A percentile compares a stretch with the other conserved stretches of the same genome.
Conservation (phyloP, 2,888 invertebrate species). For the Tyria jacobaeae region DNA sequence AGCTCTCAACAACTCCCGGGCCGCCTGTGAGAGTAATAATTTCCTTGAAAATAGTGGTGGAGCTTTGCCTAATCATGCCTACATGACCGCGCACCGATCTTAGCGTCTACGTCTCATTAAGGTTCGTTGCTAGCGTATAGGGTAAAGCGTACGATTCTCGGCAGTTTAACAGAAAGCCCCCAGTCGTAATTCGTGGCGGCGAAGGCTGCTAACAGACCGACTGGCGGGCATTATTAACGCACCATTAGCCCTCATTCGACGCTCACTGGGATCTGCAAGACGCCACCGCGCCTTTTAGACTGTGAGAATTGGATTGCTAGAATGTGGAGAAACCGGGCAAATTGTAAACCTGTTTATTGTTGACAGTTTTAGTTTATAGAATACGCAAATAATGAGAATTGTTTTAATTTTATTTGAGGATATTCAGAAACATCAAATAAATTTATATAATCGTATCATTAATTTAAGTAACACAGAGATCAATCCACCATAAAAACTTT, state of each 20-base stretch:
- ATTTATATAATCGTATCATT: not conserved
- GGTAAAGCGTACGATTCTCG: conserved; percentile 66
- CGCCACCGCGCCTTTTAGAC: conserved; percentile 46
- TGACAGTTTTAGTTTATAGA: conserved; percentile 22
- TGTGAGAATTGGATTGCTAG: no score
- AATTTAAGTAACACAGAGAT: no score
- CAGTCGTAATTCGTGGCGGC: conserved; percentile 73
- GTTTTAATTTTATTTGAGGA: not conserved
- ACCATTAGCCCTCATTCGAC: conserved; percentile 78
- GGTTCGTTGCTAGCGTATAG: conserved; percentile 51
- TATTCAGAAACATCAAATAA: no score
- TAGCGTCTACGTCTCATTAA: conserved; percentile 65
- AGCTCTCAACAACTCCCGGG: conserved; percentile 31
- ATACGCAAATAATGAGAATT: not conserved
- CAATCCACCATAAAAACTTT: no score
- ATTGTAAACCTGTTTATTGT: conserved; percentile 56
- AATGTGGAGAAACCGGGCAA: conserved; percentile 32
- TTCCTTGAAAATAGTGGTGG: conserved; percentile 43
- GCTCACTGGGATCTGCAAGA: conserved; percentile 62
- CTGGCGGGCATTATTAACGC: conserved; percentile 79
- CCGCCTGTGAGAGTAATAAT: conserved; percentile 44
- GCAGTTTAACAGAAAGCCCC: conserved; percentile 72
- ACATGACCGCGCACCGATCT: conserved; percentile 54
- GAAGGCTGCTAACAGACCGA: conserved; percentile 73
- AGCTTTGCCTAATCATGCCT: conserved; percentile 57